These are phyloP conservation scores for Subacronicta megacephala DNA, from an alignment of 2,888 invertebrate species.

Conservation along the genomic window DNA sequence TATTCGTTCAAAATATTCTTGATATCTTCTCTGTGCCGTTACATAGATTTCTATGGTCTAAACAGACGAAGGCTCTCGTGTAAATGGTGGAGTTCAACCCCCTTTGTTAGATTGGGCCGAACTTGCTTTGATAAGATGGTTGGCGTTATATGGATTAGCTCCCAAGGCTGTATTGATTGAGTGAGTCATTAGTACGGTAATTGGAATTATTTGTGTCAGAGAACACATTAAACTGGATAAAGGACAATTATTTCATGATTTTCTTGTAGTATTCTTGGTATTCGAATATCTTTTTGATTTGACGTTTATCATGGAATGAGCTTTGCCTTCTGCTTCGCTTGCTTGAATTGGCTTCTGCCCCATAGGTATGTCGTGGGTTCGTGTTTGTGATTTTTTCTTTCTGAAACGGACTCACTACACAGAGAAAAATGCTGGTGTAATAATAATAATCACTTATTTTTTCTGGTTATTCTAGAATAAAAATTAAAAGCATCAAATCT, in stretches of 20 bases:
- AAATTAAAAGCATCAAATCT: no score
- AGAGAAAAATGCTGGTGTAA: no score
- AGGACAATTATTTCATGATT: conserved; percentile 9
- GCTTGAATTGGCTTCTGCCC: no score
- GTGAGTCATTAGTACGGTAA: conserved; percentile 43
- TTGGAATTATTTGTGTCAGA: conserved; percentile 37
- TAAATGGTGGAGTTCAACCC: conserved; percentile 11
- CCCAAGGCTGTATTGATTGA: conserved; percentile 40
- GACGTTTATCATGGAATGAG: no score
- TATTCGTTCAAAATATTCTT: neutral
- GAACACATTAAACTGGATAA: conserved; percentile 12
- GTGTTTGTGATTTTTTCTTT: no score
- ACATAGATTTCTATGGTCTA: conserved; percentile 23
- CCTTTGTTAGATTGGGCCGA: conserved; percentile 41
- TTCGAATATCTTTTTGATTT: no score
- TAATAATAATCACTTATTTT: no score
- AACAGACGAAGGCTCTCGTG: conserved; percentile 12
- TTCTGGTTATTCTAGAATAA: no score
- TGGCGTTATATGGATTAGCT: conserved; percentile 49
- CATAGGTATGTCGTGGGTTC: no score
- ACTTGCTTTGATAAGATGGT: conserved; percentile 48
- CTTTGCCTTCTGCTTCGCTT: no score
- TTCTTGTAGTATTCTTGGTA: conserved; percentile 2
- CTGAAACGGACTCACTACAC: no score
- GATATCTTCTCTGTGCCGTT: conserved; percentile 14